Evolutionary conservation across 2,113 vertebrate genomes (phyloP), one percentile per base, ranked within the genome.

Genomic region (Zeus faber): DNA sequence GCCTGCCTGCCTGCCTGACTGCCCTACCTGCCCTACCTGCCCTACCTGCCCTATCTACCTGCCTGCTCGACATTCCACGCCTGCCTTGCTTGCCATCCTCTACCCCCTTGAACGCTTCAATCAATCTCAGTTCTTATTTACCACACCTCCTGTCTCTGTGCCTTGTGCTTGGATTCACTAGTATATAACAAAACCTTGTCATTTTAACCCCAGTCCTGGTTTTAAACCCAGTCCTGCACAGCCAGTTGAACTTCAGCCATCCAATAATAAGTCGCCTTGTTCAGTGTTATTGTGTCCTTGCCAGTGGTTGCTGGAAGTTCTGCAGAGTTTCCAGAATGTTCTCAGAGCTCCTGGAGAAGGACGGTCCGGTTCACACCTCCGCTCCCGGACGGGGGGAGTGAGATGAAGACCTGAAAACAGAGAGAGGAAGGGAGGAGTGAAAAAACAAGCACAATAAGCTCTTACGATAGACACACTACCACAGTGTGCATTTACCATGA

Each of bases 281-380:
- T 48, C 13, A 33, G n/a, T n/a, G 29, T 24, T 23, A 21, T 33
- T 54, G 55, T 14, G 40, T 16, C 14, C 2, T 43, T 18, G 40
- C 16, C 17, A 20, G 40, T 9, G 18, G 16, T 14, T 25, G 21
- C 14, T 14, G 5, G 22, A 45, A 40, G 20, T 39, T 52, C 31
- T 31, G 17, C 3, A 27, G 55, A 25, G 50, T 44, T 39, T 65
- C 47, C 35, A 16, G 25, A 57, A 10, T 2, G 17, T 33, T 26
- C 18, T 55, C 23, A 33, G 49, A 49, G 49, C n/a, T 54, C 44
- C n/a, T 27, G 7, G 25, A 58, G 46, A 0, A 6, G 27, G 50
- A 70, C 65, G 50, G 48, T 47, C 9, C n/a, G n/a, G n/a, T n/a
- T 82, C 46, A 72, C 54, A 54, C 69, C 39, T 86, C 67, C 62